Evolutionary conservation across 2,888 invertebrate genomes (phyloP).

Genomic region (Agrochola circellaris): DNA sequence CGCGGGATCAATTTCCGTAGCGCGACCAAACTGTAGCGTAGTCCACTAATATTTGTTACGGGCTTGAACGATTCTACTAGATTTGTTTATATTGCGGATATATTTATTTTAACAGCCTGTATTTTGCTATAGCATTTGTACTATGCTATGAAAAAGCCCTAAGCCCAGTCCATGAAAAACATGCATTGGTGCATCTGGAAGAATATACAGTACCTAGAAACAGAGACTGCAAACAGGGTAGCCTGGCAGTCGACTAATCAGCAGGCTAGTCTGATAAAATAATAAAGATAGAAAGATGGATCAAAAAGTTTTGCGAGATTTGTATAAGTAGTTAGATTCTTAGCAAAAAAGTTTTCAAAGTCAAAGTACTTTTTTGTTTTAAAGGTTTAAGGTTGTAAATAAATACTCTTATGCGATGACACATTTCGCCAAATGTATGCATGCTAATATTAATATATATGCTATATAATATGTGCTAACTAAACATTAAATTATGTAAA

Average conservation of each 20-base stretch:
- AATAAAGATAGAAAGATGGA: neutral
- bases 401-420: too few relatives aligned
- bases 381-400: too few relatives aligned
- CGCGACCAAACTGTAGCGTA: slow-evolving; percentile 11
- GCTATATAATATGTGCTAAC: too few relatives aligned
- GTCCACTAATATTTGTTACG: slow-evolving; percentile 21
- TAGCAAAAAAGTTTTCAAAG: neutral
- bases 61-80: neutral
- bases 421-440: too few relatives aligned
- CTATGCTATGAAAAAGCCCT: neutral
- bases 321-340: too few relatives aligned
- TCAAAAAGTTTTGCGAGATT: neutral
- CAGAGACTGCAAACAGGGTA: neutral
- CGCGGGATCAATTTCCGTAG: slow-evolving; percentile 51
- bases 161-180: neutral
- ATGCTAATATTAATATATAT: too few relatives aligned
- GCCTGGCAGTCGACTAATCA: too few relatives aligned
- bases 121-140: too few relatives aligned
- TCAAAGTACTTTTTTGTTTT: too few relatives aligned
- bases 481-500: too few relatives aligned
- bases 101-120: neutral
- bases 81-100: slow-evolving; percentile 13
- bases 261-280: too few relatives aligned
- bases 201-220: neutral
- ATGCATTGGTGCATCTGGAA: neutral